These are phyloP conservation scores for Coluber constrictor DNA, from an alignment of 2,797 vertebrate genomes.

Conservation along the genomic window DNA sequence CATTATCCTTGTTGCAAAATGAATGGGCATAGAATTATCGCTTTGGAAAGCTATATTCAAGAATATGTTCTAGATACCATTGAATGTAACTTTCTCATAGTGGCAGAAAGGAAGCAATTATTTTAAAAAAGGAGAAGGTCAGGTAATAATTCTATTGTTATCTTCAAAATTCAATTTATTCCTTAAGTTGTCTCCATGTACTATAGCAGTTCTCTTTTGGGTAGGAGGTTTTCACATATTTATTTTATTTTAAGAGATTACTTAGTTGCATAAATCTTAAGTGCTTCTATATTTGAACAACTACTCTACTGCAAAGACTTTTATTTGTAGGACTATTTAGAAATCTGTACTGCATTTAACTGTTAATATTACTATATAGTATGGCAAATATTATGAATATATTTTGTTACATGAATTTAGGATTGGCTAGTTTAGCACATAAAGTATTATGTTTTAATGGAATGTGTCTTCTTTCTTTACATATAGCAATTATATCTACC, in stretches of 20 bases:
- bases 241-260: background rate
- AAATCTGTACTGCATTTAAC: background rate
- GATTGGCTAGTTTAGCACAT: background rate
- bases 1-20: background rate
- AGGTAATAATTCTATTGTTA: background rate
- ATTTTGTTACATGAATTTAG: background rate
- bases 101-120: background rate
- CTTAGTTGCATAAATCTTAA: background rate
- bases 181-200: background rate
- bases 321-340: background rate
- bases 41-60: background rate
- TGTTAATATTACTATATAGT: background rate
- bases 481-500: background rate
- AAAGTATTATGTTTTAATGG: background rate
- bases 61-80: background rate
- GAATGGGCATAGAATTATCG: background rate
- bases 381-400: background rate
- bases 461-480: background rate
- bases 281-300: background rate
- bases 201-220: background rate
- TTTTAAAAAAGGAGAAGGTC: background rate
- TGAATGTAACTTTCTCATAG: background rate
- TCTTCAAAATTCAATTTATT: background rate
- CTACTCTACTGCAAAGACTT: background rate
- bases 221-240: background rate